Conservation (phyloP, 2,888 invertebrate species). For the Rotaria magnacalcarata region DNA sequence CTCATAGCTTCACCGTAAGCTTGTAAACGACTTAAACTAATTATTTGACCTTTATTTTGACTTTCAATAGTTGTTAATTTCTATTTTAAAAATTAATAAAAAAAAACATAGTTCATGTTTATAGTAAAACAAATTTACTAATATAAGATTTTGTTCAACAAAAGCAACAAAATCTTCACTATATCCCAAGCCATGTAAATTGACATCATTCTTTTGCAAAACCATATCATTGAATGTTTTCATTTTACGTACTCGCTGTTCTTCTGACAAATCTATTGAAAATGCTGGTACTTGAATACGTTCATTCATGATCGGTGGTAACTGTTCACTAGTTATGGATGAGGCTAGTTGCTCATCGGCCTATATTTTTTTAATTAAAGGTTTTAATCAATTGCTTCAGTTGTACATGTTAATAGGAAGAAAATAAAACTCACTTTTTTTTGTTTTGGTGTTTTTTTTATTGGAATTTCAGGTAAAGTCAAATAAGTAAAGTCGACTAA, state of each 20-base stretch:
- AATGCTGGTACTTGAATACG: constrained; percentile 15
- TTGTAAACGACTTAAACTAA: constrained; percentile 16
- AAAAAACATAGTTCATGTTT: not conserved
- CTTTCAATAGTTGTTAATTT: not conserved
- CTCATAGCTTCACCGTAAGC: not conserved
- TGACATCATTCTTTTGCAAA: constrained; percentile 4
- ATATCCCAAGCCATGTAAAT: constrained; percentile 30
- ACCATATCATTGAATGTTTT: not conserved
- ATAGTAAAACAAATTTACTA: not conserved
- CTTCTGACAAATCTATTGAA: constrained; percentile 15
- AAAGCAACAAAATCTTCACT: constrained; percentile 29
- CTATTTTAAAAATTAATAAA: not conserved
- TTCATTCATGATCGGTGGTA: not conserved
- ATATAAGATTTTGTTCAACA: constrained; percentile 3
- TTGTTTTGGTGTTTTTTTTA: not conserved
- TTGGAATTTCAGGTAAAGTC: not conserved
- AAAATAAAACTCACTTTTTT: not conserved
- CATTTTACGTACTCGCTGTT: constrained; percentile 17
- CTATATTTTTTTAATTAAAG: not conserved
- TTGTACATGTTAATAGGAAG: no score
- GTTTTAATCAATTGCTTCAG: no score
- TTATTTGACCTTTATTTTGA: not conserved
- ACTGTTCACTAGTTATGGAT: not conserved
- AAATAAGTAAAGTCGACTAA: not conserved
- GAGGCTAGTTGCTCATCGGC: not conserved